phyloP scores from a whole-genome alignment of 1,140 invertebrate species.

The Uloborus diversus region DNA sequence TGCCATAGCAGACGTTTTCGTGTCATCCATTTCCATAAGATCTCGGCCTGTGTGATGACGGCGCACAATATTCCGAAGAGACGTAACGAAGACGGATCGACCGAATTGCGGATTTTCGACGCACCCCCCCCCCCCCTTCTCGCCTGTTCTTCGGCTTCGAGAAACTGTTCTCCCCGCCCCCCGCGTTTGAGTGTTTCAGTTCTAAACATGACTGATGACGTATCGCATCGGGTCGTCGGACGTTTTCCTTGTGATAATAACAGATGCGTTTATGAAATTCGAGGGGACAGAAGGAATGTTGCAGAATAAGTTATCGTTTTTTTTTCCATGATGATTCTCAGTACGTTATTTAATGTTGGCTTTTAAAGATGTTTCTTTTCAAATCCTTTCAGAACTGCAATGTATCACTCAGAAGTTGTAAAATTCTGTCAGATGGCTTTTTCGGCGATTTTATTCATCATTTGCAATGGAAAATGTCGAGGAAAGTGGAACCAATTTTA shows the following conservation, averaged over 20 bases:
- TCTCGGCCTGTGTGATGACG: neutral
- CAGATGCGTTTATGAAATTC: neutral
- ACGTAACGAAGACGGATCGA: conserved; percentile 51
- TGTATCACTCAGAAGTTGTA: too few species aligned
- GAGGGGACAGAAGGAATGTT: too few species aligned
- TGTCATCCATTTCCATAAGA: conserved; percentile 43
- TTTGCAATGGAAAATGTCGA: too few species aligned
- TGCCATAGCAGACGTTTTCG: conserved; percentile 33
- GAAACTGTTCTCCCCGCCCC: neutral
- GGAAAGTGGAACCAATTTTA: too few species aligned
- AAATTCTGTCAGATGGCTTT: too few species aligned
- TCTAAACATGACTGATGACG: conserved; percentile 53
- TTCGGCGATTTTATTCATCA: too few species aligned
- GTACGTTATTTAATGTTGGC: too few species aligned
- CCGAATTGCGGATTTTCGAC: conserved; percentile 36
- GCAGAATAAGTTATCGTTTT: too few species aligned
- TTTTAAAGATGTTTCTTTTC: too few species aligned
- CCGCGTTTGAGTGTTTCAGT: conserved; percentile 45
- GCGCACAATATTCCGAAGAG: conserved; percentile 16
- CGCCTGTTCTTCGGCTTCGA: too few species aligned
- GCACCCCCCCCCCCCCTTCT: conserved; percentile 1
- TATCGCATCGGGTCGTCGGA: conserved; percentile 21
- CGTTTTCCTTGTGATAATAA: conserved; percentile 16
- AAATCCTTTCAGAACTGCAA: too few species aligned
- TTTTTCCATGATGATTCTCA: too few species aligned